Conservation (phyloP, 2,888 invertebrate genomes). For the Metalampra italica region DNA sequence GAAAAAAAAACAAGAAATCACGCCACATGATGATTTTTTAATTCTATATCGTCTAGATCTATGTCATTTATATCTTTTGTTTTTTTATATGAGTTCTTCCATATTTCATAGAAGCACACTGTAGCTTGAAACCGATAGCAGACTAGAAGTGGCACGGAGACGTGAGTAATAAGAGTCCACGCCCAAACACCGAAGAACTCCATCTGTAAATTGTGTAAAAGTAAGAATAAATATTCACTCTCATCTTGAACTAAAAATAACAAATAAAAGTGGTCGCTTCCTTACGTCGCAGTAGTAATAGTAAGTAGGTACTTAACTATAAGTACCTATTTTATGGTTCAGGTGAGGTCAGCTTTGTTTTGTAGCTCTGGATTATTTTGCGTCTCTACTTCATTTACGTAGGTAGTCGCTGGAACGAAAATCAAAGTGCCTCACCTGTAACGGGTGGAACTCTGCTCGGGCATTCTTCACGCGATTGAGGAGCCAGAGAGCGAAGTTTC, state of each 20-base stretch:
- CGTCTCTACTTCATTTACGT: too few species aligned
- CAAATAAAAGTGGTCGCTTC: too few species aligned
- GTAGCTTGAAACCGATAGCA: slow-evolving; percentile 88
- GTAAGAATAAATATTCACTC: too few species aligned
- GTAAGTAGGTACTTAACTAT: too few species aligned
- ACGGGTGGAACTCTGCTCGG: slow-evolving; percentile 82
- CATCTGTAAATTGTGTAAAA: slow-evolving; percentile 52
- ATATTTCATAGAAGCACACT: slow-evolving; percentile 86
- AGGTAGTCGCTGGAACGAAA: too few species aligned
- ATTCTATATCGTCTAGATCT: slow-evolving; percentile 52
- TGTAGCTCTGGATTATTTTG: too few species aligned
- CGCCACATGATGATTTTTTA: slow-evolving; percentile 57
- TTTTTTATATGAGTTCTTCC: slow-evolving; percentile 85
- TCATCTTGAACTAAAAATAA: too few species aligned
- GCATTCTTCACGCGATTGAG: slow-evolving; percentile 83
- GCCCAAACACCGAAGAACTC: slow-evolving; percentile 84
- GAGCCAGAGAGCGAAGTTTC: slow-evolving; percentile 83
- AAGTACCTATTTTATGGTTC: too few species aligned
- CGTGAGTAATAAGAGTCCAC: slow-evolving; percentile 86
- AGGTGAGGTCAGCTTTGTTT: too few species aligned
- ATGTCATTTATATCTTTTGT: slow-evolving; percentile 39
- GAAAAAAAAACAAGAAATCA: slow-evolving; percentile 19
- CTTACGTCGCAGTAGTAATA: too few species aligned
- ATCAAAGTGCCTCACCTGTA: slow-evolving; percentile 79
- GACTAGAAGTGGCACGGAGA: slow-evolving; percentile 83